Conservation (phyloP, 2,888 invertebrate species). For the Diachrysia chrysitis region DNA sequence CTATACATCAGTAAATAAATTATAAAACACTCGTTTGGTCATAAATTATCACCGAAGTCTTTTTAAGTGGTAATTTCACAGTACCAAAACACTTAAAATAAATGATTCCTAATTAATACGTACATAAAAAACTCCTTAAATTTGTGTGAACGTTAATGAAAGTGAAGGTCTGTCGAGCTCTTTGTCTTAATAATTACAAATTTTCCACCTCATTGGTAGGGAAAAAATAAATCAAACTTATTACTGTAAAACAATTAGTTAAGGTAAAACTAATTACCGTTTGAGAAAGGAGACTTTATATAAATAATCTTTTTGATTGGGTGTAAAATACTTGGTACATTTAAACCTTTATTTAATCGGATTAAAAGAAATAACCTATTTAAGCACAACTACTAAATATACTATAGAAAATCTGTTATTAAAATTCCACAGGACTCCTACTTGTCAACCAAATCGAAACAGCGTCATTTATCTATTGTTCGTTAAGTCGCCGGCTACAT, state of each 20-base stretch:
- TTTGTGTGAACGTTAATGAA: constrained; percentile 40
- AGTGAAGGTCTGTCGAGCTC: constrained; percentile 47
- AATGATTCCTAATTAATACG: background rate
- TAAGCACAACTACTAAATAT: no score
- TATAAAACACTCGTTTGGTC: no score
- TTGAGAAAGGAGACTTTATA: constrained; percentile 17
- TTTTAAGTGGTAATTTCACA: background rate
- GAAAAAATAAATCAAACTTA: constrained; percentile 50
- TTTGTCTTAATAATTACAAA: constrained; percentile 56
- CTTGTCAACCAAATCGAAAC: no score
- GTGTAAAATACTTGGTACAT: no score
- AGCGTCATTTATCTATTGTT: no score
- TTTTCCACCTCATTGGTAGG: constrained; percentile 50
- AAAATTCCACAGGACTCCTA: no score
- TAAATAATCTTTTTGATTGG: background rate
- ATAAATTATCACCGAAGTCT: background rate
- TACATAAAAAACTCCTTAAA: constrained; percentile 33
- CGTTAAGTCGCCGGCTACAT: no score
- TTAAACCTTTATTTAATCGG: no score
- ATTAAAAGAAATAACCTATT: no score
- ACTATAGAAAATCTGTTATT: no score
- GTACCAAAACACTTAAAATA: background rate
- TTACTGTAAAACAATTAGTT: constrained; percentile 41
- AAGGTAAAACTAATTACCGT: constrained; percentile 41
- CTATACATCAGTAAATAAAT: no score